phyloP scores from a whole-genome alignment of 2,888 invertebrate species.

The Drosophila ustulata region DNA sequence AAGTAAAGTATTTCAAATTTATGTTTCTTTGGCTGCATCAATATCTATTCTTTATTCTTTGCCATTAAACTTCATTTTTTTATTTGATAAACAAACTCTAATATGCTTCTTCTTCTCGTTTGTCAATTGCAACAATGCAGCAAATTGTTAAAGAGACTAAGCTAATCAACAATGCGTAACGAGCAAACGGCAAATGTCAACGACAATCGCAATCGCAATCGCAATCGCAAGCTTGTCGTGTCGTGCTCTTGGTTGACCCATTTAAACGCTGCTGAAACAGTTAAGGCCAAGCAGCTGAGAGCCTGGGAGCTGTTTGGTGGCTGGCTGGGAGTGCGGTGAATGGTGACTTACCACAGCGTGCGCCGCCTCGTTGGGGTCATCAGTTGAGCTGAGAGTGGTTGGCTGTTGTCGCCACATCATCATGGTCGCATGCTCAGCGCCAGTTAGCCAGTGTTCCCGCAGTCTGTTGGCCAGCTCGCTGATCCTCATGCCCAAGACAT shows the following conservation, averaged over 20 bases:
- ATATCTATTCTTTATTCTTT: no score
- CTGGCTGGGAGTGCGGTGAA: not conserved
- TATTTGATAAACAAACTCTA: no score
- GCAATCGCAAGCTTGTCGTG: not conserved
- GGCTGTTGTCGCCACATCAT: conserved; percentile 83
- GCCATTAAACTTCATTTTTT: no score
- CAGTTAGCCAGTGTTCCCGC: conserved; percentile 82
- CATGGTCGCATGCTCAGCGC: conserved; percentile 79
- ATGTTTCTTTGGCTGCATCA: no score
- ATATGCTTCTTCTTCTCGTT: no score
- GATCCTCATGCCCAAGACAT: conserved; percentile 83
- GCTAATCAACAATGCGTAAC: conserved; percentile 55
- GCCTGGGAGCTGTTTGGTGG: not conserved
- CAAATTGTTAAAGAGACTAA: conserved; percentile 40
- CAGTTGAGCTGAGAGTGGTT: conserved; percentile 27
- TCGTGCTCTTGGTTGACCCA: conserved; percentile 42
- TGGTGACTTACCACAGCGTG: conserved; percentile 66
- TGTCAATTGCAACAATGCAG: conserved; percentile 13
- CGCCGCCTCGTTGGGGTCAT: conserved; percentile 61
- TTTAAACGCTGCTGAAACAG: conserved; percentile 33
- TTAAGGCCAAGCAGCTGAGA: not conserved
- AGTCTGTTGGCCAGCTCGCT: conserved; percentile 82
- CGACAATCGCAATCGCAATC: no score
- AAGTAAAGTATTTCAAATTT: no score
- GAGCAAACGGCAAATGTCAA: conserved; percentile 24